These are phyloP conservation scores for Drosophila pandora DNA, from an alignment of 1,140 invertebrate species.

Conservation along the genomic window DNA sequence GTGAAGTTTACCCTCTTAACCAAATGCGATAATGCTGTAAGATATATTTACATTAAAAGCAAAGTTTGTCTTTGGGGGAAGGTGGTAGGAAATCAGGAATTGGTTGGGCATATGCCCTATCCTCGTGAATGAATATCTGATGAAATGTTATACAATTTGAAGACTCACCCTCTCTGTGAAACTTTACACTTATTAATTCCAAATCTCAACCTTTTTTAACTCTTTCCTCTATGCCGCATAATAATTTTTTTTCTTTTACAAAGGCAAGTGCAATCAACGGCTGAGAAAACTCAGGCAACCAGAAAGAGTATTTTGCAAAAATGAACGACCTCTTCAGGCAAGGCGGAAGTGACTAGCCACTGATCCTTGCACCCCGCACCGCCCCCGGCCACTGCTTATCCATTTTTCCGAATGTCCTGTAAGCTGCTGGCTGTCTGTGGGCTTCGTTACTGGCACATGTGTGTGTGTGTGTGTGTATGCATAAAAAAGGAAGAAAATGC, in stretches of 20 bases:
- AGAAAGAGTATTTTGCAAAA: slow-evolving; percentile 53
- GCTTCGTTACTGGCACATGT: slow-evolving; percentile 14
- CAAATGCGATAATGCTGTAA: slow-evolving; percentile 43
- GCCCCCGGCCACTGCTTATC: slow-evolving; percentile 1
- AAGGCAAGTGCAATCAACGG: slow-evolving; percentile 66
- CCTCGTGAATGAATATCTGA: too few species aligned
- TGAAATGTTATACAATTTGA: too few species aligned
- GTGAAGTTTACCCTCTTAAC: slow-evolving; percentile 57
- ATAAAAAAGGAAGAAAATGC: slow-evolving; percentile 58
- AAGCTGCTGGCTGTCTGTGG: slow-evolving; percentile 27
- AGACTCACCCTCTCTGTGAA: too few species aligned
- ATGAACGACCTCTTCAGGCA: slow-evolving; percentile 24
- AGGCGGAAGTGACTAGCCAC: slow-evolving; percentile 68
- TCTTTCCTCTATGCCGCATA: slow-evolving; percentile 9
- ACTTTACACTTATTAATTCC: too few species aligned
- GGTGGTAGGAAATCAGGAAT: slow-evolving; percentile 14
- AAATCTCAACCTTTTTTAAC: neutral
- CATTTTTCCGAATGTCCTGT: slow-evolving; percentile 19
- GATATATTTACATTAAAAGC: slow-evolving; percentile 40
- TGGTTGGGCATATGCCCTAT: neutral
- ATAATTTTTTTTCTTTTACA: slow-evolving; percentile 30
- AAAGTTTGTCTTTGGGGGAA: slow-evolving; percentile 9
- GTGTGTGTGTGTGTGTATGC: slow-evolving; percentile 34
- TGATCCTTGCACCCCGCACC: slow-evolving; percentile 16
- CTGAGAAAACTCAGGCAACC: slow-evolving; percentile 32